Conservation (phyloP, 2,888 invertebrate genomes). For the Lacanobia oleracea region DNA sequence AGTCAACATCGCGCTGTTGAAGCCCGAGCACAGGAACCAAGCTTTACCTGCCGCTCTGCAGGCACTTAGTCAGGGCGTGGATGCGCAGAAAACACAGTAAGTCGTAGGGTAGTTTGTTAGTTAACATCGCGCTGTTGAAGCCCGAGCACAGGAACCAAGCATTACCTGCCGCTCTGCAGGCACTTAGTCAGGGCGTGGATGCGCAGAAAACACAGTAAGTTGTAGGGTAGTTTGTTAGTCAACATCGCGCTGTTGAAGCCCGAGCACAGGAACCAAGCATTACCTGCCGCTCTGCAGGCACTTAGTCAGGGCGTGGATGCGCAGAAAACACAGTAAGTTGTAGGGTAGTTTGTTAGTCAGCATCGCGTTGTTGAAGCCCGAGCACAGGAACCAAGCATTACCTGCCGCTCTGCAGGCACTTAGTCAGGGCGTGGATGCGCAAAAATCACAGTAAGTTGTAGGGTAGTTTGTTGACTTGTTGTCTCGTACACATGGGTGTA, state of each 20-base stretch:
- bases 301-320: no score
- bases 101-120: no score
- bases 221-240: constrained; percentile 73
- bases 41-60: no score
- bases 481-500: no score
- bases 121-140: constrained; percentile 90
- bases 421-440: constrained; percentile 91
- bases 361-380: constrained; percentile 88
- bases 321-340: no score
- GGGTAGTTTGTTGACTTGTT: background rate
- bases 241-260: constrained; percentile 84
- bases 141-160: constrained; percentile 32
- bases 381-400: constrained; percentile 71
- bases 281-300: no score
- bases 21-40: no score
- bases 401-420: constrained; percentile 92
- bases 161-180: constrained; percentile 93
- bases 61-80: no score
- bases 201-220: constrained; percentile 92
- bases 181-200: constrained; percentile 96
- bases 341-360: constrained; percentile 67
- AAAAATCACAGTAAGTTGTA: constrained; percentile 89
- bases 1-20: constrained; percentile 89
- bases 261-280: no score
- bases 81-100: no score